A percentile compares a stretch with the other conserved stretches of the same genome.
Evolutionary conservation across 1,140 invertebrate genomes (phyloP).

Genomic region (Tribolium castaneum): DNA sequence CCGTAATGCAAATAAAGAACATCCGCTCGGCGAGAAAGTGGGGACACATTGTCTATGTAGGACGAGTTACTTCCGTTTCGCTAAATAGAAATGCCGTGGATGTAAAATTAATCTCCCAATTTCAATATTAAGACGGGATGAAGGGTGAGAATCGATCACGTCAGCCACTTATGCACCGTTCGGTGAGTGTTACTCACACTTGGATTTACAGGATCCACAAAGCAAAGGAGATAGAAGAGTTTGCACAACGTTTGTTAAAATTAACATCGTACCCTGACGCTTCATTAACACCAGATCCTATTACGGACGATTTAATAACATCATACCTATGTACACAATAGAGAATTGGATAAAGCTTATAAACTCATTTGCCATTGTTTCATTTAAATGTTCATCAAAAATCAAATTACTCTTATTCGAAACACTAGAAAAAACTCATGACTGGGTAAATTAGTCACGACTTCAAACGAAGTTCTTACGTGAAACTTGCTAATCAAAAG

Average conservation of each 20-base stretch:
- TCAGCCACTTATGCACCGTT: slow-evolving; percentile 35
- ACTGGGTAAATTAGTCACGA: too few species aligned
- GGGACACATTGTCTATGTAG: slow-evolving; percentile 8
- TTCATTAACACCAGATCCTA: slow-evolving; percentile 51
- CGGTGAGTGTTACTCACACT: slow-evolving; percentile 20
- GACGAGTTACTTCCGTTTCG: slow-evolving; percentile 36
- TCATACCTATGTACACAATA: not conserved
- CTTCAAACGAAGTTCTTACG: too few species aligned
- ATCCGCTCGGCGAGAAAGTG: not conserved
- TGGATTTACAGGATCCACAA: slow-evolving; percentile 18
- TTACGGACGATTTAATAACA: slow-evolving; percentile 23
- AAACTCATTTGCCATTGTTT: not conserved
- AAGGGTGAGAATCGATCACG: slow-evolving; percentile 23
- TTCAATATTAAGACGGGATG: slow-evolving; percentile 23
- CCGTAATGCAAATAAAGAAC: not conserved
- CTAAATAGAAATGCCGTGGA: slow-evolving; percentile 31
- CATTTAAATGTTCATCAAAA: not conserved
- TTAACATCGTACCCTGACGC: slow-evolving; percentile 50
- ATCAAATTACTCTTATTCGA: not conserved
- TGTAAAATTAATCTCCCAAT: slow-evolving; percentile 34
- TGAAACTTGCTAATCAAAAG: too few species aligned
- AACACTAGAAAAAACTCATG: too few species aligned
- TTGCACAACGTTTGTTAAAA: slow-evolving; percentile 42
- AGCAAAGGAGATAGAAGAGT: slow-evolving; percentile 24
- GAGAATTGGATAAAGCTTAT: not conserved